Evolutionary conservation across 2,113 vertebrate genomes (phyloP).

Genomic region (Taxidea taxus): DNA sequence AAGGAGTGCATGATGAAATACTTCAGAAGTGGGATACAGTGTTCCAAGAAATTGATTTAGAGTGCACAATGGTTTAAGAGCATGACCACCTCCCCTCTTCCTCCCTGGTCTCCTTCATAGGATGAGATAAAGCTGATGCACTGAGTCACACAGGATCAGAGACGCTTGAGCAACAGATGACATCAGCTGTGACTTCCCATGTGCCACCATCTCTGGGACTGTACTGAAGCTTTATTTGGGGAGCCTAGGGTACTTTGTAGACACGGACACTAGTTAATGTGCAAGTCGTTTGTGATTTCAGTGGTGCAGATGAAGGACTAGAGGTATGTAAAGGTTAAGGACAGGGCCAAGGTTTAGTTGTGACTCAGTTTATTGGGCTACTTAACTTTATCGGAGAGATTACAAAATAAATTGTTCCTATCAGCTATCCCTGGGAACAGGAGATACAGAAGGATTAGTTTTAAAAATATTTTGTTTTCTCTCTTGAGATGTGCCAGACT

Average conservation of each 20-base stretch:
- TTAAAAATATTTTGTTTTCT: conserved; percentile 25
- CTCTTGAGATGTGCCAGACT: background rate
- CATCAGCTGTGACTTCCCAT: background rate
- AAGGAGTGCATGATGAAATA: background rate
- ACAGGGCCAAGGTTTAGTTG: background rate
- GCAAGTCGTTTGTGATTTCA: background rate
- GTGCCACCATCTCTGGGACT: background rate
- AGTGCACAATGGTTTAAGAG: background rate
- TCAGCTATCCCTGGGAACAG: background rate
- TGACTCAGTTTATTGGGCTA: conserved; percentile 26
- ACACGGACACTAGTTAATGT: background rate
- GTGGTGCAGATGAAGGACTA: background rate
- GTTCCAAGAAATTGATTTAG: background rate
- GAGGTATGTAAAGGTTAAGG: conserved; percentile 13
- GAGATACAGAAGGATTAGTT: background rate
- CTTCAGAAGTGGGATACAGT: background rate
- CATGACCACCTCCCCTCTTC: background rate
- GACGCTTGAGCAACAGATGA: background rate
- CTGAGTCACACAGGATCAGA: background rate
- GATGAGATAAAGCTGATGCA: background rate
- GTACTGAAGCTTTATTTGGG: background rate
- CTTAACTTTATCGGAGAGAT: conserved; percentile 52
- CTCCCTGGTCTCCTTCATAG: background rate
- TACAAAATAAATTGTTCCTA: background rate
- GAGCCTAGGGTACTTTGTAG: background rate